These are phyloP conservation scores for Sphaerophoria taeniata DNA, from an alignment of 2,888 invertebrate species.

Conservation along the genomic window DNA sequence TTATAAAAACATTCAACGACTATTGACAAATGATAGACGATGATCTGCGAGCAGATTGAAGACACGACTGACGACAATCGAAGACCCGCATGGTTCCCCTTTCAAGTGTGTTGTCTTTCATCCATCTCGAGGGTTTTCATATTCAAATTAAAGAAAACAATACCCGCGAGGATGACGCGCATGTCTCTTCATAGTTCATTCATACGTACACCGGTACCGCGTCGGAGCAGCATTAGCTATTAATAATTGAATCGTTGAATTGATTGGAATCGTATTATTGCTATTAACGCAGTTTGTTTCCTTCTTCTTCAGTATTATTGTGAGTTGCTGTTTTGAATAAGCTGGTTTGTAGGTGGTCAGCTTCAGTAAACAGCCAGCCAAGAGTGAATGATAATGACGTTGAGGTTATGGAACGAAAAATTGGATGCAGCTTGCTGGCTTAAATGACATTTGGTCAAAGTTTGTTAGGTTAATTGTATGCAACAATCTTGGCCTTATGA, in stretches of 20 bases:
- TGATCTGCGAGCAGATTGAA: constrained; percentile 34
- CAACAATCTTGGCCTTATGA: constrained; percentile 3
- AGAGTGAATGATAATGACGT: constrained; percentile 55
- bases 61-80: constrained; percentile 39
- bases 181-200: constrained; percentile 18
- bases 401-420: constrained; percentile 61
- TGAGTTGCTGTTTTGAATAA: constrained; percentile 1
- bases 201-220: background rate
- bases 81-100: constrained; percentile 66
- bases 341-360: constrained; percentile 62
- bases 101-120: constrained; percentile 63
- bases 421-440: constrained; percentile 66
- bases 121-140: constrained; percentile 60
- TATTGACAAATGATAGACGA: constrained; percentile 26
- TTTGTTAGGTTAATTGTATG: constrained; percentile 69
- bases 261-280: constrained; percentile 72
- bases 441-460: constrained; percentile 65
- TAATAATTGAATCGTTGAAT: constrained; percentile 74
- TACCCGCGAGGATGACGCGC: constrained; percentile 17
- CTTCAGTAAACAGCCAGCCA: background rate
- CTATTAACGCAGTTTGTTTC: constrained; percentile 57
- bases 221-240: constrained; percentile 56
- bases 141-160: constrained; percentile 69
- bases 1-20: constrained; percentile 58
- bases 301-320: background rate